Evolutionary conservation across 2,888 invertebrate species (phyloP), one percentile per base, ranked within the genome.

Genomic region (Drosophila maculinotata): DNA sequence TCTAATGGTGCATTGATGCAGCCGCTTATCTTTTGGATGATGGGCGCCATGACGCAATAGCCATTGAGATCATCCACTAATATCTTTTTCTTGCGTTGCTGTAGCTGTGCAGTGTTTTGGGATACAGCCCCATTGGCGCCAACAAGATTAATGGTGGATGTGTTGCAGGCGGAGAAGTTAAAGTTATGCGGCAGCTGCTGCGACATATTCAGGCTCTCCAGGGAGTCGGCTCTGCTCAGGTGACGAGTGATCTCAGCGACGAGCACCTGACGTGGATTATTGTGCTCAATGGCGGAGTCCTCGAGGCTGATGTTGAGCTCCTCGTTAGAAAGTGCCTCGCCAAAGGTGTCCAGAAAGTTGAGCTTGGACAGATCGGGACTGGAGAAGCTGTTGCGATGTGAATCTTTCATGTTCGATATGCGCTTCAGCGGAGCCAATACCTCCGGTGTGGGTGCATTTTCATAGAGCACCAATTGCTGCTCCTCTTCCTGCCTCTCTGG

Each of bases 41-140:
- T 91, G 0, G 91, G 92, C 12, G 91, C 91, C 91, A 91, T 91
- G 1, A 90, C 69, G 60, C 91, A 91, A 56, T 91, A 91, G 0
- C 91, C 91, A 1, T 90, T 90, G 3, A 90, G 63, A 70, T 91
- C 92, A 44, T 91, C 92, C 3, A 89, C 73, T 2, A 90, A 12
- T 1, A 89, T 72, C 52, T 89, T 89, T 42, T 89, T 89, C 48
- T 79, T 89, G 2, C 60, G 64, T 39, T 81, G 71, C 2, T 68
- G 14, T 5, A 59, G 42, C 7, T 56, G 66, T 0, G 28, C 15
- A 33, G 51, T 70, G 8, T 49, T 53, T 36, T 83, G 81, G 1
- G 71, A 64, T 1, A 78, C 78, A 3, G 90, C 90, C 1, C 91
- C 82, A 76, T 89, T 89, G 3, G 91, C 77, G 1, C 92, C 92